Base-by-base conservation (phyloP, 2,888 invertebrate species). In the Malthinus flaveolus region DNA sequence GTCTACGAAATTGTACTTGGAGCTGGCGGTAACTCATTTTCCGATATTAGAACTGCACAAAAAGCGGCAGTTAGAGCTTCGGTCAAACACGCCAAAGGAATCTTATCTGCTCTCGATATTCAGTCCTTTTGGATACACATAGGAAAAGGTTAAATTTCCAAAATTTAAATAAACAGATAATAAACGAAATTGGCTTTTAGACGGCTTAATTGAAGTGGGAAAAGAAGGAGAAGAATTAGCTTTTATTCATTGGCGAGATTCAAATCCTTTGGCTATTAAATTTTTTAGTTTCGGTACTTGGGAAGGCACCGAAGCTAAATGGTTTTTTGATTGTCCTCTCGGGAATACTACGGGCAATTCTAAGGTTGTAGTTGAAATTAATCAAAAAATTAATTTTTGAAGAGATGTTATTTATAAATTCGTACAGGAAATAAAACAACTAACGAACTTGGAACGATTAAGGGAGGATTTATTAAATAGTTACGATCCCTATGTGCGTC, bases 1-100 rank as follows among this genome's bases (percentile, higher is more conserved):
- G 87, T 87, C 0, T 89, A 89, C 74, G 89, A 90, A 78, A 85
- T 89, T 44, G 89, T 88, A 50, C 81, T 90, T 15, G 89, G 89
- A 7, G 89, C 88, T 7, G 89, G 89, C 3, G 81, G 80, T n/a
- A 89, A 89, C 73, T 83, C 83, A 49, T 89, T 88, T 69, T 85
- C 86, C 1, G 85, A 88, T 66, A 83, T 90, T 32, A 81, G 90
- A 7, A 79, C 85, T 31, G 82, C 79, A 68, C 81, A 85, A 69
- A 84, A 84, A 67, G 76, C 80, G 36, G 80, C 82, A 23, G 85
- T 87, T 0, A 82, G 82, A 54, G 79, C 81, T 9, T 85, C 86
- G 0, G 79, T 79, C 34, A 79, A 81, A 66, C 45, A 42, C 15
- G 84, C 85, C 1, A 73, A 79, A 5, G 79, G 81, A 15, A 78